A percentile compares a stretch with the other conserved stretches of the same genome.
Conservation (phyloP, 2,797 vertebrate genomes). For the Sebastolobus alascanus region DNA sequence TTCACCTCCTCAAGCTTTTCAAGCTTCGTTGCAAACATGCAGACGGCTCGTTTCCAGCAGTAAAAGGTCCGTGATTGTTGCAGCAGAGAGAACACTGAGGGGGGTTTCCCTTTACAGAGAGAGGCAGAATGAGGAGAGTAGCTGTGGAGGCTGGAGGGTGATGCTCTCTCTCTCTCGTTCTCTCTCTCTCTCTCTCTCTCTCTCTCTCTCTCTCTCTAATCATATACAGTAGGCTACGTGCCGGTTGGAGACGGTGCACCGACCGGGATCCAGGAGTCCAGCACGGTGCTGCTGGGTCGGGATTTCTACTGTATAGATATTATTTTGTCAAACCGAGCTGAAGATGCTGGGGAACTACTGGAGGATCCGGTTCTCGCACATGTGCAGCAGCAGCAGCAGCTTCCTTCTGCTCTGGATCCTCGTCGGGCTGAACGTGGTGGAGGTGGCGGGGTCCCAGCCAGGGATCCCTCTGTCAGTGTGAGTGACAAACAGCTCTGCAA, state of each 20-base stretch:
- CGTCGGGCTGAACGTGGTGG: slow-evolving; percentile 84
- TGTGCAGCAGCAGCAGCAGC: slow-evolving; percentile 75
- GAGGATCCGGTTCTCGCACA: slow-evolving; percentile 76
- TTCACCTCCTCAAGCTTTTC: background rate
- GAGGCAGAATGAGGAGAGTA: slow-evolving; percentile 16
- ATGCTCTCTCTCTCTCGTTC: slow-evolving; percentile 54
- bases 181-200: slow-evolving; percentile 55
- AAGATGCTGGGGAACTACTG: slow-evolving; percentile 84
- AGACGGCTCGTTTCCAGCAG: background rate
- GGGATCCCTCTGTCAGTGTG: slow-evolving; percentile 98
- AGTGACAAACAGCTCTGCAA: slow-evolving; percentile 82
- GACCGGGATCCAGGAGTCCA: slow-evolving; percentile 34
- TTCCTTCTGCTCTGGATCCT: slow-evolving; percentile 87
- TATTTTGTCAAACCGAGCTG: background rate
- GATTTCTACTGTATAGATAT: slow-evolving; percentile 32
- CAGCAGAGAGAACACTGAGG: slow-evolving; percentile 32
- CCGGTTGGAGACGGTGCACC: slow-evolving; percentile 52
- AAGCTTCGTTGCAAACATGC: slow-evolving; percentile 11
- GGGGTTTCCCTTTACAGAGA: slow-evolving; percentile 20
- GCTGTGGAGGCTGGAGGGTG: slow-evolving; percentile 12
- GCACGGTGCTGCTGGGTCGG: slow-evolving; percentile 19
- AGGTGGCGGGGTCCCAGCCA: slow-evolving; percentile 91
- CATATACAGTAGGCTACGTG: slow-evolving; percentile 63
- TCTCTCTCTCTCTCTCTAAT: slow-evolving; percentile 62
- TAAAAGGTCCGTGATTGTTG: slow-evolving; percentile 22